Evolutionary conservation across 2,113 vertebrate species (phyloP).

Genomic region (Gymnarchus niloticus): DNA sequence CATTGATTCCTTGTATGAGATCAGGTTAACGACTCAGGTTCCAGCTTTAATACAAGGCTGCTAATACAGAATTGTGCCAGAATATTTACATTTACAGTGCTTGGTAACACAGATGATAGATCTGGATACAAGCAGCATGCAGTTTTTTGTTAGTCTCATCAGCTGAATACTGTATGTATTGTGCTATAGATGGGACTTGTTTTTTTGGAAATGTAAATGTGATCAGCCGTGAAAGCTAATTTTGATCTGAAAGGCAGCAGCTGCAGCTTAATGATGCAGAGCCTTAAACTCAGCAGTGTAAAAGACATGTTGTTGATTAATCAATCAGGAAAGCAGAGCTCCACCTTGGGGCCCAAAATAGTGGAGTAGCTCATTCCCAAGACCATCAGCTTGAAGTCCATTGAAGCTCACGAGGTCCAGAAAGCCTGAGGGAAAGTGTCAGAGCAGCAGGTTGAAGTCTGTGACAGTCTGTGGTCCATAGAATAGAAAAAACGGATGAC

Average conservation of each 20-base stretch:
- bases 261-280: not conserved
- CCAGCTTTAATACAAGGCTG: not conserved
- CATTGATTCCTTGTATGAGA: not conserved
- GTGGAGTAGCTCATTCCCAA: not conserved
- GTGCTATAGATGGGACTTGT: not conserved
- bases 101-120: not conserved
- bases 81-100: not conserved
- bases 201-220: conserved; percentile 1
- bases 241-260: conserved; percentile 7
- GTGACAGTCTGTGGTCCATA: not conserved
- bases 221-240: not conserved
- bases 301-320: not conserved
- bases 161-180: not conserved
- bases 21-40: not conserved
- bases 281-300: not conserved
- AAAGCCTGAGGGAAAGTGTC: not conserved
- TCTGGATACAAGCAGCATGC: not conserved
- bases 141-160: not conserved
- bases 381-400: not conserved
- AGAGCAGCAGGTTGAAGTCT: not conserved
- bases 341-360: not conserved
- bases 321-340: not conserved
- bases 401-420: not conserved
- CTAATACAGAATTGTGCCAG: not conserved
- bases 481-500: too few species aligned